Conservation (phyloP, 2,113 vertebrate genomes). For the Balaeniceps rex region DNA sequence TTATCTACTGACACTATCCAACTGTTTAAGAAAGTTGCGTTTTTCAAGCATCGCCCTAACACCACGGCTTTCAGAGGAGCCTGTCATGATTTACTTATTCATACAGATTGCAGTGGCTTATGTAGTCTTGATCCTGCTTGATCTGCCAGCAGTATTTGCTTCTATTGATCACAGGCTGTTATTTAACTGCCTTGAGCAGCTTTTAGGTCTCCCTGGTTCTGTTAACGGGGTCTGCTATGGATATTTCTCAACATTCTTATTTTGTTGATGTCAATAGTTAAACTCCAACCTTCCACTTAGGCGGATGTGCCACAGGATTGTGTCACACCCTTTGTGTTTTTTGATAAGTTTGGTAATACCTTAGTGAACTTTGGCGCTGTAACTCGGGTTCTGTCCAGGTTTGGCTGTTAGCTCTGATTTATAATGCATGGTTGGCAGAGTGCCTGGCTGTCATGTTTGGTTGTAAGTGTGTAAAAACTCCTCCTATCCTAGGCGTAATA, state of each 20-base stretch:
- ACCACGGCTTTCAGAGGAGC: slow-evolving; percentile 12
- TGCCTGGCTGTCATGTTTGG: neutral
- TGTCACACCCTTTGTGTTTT: neutral
- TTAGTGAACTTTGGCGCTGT: neutral
- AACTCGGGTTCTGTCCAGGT: neutral
- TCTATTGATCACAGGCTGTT: slow-evolving; percentile 61
- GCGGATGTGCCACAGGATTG: neutral
- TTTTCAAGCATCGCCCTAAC: slow-evolving; percentile 11
- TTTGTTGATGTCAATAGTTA: slow-evolving; percentile 2
- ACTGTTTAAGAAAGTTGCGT: slow-evolving; percentile 19
- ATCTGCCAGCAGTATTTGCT: slow-evolving; percentile 60
- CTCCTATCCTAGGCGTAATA: neutral
- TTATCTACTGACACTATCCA: neutral
- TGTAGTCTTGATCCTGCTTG: slow-evolving; percentile 61
- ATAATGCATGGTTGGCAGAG: neutral
- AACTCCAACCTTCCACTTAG: neutral
- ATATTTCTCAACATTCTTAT: neutral
- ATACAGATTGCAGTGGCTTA: slow-evolving; percentile 62
- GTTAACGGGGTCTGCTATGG: neutral
- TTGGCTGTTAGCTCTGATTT: neutral
- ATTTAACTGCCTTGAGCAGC: slow-evolving; percentile 52
- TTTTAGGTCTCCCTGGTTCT: slow-evolving; percentile 44
- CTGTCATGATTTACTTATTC: slow-evolving; percentile 57
- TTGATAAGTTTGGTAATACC: neutral
- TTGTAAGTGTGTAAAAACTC: neutral